phyloP scores from a whole-genome alignment of 2,888 invertebrate species.

The Troides aeacus region DNA sequence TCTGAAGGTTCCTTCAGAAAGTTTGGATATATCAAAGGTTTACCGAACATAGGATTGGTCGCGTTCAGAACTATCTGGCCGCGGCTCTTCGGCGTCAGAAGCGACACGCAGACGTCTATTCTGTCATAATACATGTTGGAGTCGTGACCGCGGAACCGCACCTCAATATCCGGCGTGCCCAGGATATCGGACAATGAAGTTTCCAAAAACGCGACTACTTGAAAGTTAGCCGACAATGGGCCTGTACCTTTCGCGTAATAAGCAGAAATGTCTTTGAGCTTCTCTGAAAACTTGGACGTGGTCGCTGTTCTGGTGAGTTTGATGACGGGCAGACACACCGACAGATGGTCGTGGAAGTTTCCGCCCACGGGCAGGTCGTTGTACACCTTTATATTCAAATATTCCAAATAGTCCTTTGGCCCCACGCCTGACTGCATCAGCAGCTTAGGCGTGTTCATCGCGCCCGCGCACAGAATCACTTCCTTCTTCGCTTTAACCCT shows the following conservation, averaged over 20 bases:
- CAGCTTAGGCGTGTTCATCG: constrained; percentile 69
- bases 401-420: constrained; percentile 70
- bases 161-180: constrained; percentile 68
- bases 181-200: constrained; percentile 62
- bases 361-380: constrained; percentile 67
- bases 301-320: constrained; percentile 62
- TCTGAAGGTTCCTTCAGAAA: constrained; percentile 63
- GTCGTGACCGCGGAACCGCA: constrained; percentile 69
- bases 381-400: constrained; percentile 57
- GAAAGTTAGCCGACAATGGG: constrained; percentile 71
- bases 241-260: constrained; percentile 68
- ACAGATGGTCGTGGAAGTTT: constrained; percentile 73
- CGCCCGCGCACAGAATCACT: constrained; percentile 67
- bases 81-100: constrained; percentile 70
- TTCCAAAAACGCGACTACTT: constrained; percentile 68
- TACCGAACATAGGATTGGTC: constrained; percentile 60
- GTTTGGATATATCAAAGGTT: constrained; percentile 70
- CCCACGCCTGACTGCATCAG: constrained; percentile 74
- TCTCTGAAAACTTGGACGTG: constrained; percentile 58
- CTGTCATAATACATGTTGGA: constrained; percentile 74
- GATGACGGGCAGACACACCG: constrained; percentile 69
- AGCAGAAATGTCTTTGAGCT: constrained; percentile 65
- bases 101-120: constrained; percentile 65
- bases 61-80: constrained; percentile 68
- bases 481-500: constrained; percentile 58